Conservation (phyloP, 2,113 vertebrate genomes). For the Chauna torquata region DNA sequence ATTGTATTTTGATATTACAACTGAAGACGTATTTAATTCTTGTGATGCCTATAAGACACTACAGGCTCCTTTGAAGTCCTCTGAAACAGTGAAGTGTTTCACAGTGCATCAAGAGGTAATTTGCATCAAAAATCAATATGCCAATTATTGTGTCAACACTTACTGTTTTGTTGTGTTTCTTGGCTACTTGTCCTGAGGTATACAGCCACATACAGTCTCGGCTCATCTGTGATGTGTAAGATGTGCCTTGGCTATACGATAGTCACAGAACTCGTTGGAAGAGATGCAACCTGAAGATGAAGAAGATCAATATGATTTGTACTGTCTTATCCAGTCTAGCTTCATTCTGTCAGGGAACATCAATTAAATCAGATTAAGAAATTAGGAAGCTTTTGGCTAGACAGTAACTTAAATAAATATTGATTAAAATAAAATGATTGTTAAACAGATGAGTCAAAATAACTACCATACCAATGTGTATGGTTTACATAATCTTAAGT, state of each 20-base stretch:
- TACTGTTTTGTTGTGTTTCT: neutral
- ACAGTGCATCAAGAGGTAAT: constrained; percentile 24
- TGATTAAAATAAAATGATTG: constrained; percentile 41
- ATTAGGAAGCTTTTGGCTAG: constrained; percentile 33
- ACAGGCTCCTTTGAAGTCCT: constrained; percentile 14
- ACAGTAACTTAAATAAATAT: constrained; percentile 40
- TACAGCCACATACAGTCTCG: neutral
- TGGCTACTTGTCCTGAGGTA: neutral
- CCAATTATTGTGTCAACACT: constrained; percentile 44
- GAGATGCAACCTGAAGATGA: neutral
- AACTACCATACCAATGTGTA: neutral
- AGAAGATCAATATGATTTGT: neutral
- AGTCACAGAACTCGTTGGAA: neutral
- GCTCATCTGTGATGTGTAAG: neutral
- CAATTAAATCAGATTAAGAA: constrained; percentile 39
- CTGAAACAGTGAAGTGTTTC: constrained; percentile 29
- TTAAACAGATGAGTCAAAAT: constrained; percentile 40
- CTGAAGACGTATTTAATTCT: neutral
- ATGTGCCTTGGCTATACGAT: neutral
- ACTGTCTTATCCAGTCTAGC: neutral
- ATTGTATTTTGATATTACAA: neutral
- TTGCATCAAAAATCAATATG: constrained; percentile 52
- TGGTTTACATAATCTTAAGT: constrained; percentile 29
- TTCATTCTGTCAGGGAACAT: neutral
- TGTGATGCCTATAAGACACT: neutral